These are phyloP conservation scores for Lethenteron reissneri DNA, from an alignment of 2,113 vertebrate species.

Conservation along the genomic window DNA sequence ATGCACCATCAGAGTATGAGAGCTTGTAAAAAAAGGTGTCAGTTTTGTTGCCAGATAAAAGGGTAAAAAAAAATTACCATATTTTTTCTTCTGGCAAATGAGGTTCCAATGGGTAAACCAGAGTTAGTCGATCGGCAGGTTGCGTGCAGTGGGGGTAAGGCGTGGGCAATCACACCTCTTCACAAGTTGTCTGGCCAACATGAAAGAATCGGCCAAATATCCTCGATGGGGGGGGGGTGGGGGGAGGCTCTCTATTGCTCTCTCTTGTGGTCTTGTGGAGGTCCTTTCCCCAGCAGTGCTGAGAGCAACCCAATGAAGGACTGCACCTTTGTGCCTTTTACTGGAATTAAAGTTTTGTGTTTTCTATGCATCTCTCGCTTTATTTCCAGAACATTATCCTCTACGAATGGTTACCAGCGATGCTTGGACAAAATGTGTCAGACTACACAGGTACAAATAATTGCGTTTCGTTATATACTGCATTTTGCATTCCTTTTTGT, in stretches of 20 bases:
- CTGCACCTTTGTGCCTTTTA: constrained; percentile 12
- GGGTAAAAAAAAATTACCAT: no score
- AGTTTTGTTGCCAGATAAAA: no score
- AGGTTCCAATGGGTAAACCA: no score
- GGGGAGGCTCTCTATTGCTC: not conserved
- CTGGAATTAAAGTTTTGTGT: not conserved
- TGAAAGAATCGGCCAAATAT: not conserved
- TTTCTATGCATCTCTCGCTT: not conserved
- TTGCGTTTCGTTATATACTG: not conserved
- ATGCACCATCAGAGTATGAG: no score
- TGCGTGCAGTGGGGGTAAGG: no score
- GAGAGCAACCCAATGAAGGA: constrained; percentile 16
- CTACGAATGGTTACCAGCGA: constrained; percentile 60
- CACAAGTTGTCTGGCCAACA: no score
- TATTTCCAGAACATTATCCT: constrained; percentile 39
- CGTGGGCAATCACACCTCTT: no score
- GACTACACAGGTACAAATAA: constrained; percentile 37
- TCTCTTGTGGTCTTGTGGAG: no score
- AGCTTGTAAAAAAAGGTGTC: no score
- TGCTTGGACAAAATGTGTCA: constrained; percentile 20
- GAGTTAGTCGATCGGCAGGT: no score
- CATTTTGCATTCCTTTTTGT: constrained; percentile 12
- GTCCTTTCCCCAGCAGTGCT: constrained; percentile 9
- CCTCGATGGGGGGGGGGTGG: not conserved
- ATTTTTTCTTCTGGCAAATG: no score